Base-by-base conservation (phyloP, 2,113 vertebrate genomes). In the Puffinus mauretanicus region DNA sequence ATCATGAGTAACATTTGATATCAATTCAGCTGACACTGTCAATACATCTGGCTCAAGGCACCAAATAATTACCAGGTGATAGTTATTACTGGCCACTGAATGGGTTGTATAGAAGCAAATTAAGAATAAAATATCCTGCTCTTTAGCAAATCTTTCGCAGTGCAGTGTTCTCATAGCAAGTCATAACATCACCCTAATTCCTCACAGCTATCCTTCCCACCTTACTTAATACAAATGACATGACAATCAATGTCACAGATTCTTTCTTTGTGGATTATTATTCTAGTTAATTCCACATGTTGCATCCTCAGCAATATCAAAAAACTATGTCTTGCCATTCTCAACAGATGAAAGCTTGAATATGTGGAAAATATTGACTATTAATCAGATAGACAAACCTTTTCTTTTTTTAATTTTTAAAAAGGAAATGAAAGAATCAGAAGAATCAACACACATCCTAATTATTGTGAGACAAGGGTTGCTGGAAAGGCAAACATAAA, bases 221-320 rank as follows among this genome's bases (percentile, higher is more conserved):
- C 65, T 83, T 94, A 49, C 88, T 93, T 87, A 96, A 84, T 78
- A 95, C 72, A 90, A 96, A 91, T 94, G 64, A 95, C 71, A 91
- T 94, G 93, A 86, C 72, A 95, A 96, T 96, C 84, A 86, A 65
- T 96, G 95, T 88, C 85, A 95, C 62, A 60, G 71, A 90, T 57
- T 94, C 73, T 94, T 88, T 94, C 62, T 95, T 94, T 1, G 2
- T 54, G 81, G 75, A 46, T 94, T 96, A 78, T 95, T 94, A 82
- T 94, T 93, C 88, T 75, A 73, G 51, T 82, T 94, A 88, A 88
- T 96, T 97, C 79, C 58, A 94, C 66, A 87, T 73, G 57, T 94
- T 93, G 58, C 69, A 86, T 81, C 22, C 64, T 84, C 81, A 96
- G 72, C 88, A 93, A 42, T 70, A 90, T 78, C 46, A 25, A 26